Conservation (phyloP, 2,113 vertebrate species). For the Bos javanicus region DNA sequence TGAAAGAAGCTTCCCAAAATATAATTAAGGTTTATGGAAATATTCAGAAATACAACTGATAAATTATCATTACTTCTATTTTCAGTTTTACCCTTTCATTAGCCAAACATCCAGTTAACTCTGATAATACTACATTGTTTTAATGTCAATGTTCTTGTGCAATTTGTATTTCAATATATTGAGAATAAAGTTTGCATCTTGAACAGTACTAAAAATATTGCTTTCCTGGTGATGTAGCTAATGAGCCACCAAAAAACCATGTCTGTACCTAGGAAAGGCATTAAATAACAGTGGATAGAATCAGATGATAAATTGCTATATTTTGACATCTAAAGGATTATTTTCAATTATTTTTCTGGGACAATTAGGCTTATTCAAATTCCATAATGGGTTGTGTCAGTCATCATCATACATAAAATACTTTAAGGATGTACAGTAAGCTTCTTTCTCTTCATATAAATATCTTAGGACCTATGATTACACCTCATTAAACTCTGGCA, state of each 20-base stretch:
- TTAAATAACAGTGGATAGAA: slow-evolving; percentile 71
- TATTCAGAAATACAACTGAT: slow-evolving; percentile 1
- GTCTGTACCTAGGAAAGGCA: slow-evolving; percentile 63
- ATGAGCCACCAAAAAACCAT: slow-evolving; percentile 59
- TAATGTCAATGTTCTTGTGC: neutral
- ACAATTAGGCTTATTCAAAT: slow-evolving; percentile 82
- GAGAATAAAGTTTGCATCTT: slow-evolving; percentile 36
- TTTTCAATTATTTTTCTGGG: slow-evolving; percentile 82
- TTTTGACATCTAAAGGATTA: slow-evolving; percentile 82
- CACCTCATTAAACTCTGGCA: slow-evolving; percentile 78
- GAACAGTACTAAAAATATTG: neutral
- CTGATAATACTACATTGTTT: neutral
- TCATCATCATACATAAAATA: slow-evolving; percentile 79
- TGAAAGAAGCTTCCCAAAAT: neutral
- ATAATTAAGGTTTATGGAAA: neutral
- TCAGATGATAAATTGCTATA: slow-evolving; percentile 69
- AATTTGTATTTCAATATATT: neutral
- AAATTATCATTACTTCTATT: neutral
- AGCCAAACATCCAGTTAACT: neutral
- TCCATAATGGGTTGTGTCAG: slow-evolving; percentile 78
- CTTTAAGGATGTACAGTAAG: slow-evolving; percentile 75
- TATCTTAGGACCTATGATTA: slow-evolving; percentile 78
- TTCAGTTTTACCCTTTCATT: slow-evolving; percentile 31
- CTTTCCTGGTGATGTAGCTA: slow-evolving; percentile 70
- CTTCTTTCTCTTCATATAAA: slow-evolving; percentile 69